phyloP scores from a whole-genome alignment of 2,113 vertebrate species.

The Zapornia atra region DNA sequence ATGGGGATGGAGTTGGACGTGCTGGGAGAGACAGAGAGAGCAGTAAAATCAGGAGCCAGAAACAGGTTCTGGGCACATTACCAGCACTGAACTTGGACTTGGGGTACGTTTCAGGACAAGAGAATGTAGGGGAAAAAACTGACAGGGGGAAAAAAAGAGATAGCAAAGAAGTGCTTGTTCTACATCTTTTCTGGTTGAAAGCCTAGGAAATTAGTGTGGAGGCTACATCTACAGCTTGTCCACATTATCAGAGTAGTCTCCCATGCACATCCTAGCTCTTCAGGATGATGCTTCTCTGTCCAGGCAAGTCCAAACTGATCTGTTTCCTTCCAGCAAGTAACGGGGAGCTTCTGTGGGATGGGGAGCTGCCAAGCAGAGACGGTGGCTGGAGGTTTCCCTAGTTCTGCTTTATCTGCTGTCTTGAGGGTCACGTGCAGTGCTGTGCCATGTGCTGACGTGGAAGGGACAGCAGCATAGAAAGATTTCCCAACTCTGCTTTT shows the following conservation, averaged over 20 bases:
- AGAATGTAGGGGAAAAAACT: neutral
- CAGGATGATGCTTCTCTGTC: neutral
- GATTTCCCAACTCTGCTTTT: neutral
- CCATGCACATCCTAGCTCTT: fast-evolving
- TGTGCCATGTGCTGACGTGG: neutral
- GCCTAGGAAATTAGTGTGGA: neutral
- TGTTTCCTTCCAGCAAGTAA: neutral
- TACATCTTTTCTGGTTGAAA: neutral
- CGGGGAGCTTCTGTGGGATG: neutral
- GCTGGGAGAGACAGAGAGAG: neutral
- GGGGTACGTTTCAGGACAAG: neutral
- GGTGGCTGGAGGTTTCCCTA: neutral
- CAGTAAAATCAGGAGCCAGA: neutral
- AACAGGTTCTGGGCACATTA: fast-evolving
- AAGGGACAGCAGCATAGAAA: neutral
- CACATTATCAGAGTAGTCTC: neutral
- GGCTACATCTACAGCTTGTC: neutral
- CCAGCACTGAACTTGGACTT: neutral
- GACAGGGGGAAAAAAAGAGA: neutral
- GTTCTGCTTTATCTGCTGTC: neutral
- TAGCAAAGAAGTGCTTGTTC: neutral
- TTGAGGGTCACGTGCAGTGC: fast-evolving
- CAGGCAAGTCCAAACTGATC: neutral
- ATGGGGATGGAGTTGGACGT: neutral
- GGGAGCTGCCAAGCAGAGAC: neutral